phyloP scores from a whole-genome alignment of 1,140 invertebrate genomes.

The Drosophila truncata region DNA sequence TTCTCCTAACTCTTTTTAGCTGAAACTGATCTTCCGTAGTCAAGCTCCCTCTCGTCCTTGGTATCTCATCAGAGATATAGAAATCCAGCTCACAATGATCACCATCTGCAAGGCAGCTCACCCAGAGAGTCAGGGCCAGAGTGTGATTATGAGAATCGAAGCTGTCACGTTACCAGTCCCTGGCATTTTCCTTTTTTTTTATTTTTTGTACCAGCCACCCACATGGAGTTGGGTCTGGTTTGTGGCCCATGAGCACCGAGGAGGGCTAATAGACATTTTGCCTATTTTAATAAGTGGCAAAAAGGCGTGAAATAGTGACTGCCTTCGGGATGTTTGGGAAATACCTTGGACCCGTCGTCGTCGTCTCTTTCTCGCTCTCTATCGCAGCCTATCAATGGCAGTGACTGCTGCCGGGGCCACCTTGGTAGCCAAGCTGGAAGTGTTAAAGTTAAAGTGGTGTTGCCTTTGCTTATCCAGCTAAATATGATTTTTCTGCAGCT shows the following conservation, averaged over 20 bases:
- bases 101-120: constrained; percentile 31
- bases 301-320: constrained; percentile 80
- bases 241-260: constrained; percentile 4
- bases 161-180: constrained; percentile 22
- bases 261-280: constrained; percentile 77
- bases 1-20: background rate
- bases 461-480: constrained; percentile 44
- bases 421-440: constrained; percentile 40
- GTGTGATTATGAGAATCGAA: constrained; percentile 44
- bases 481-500: constrained; percentile 81
- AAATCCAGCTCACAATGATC: constrained; percentile 30
- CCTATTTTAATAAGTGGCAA: constrained; percentile 83
- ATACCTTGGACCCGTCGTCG: constrained; percentile 33
- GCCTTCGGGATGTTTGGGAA: constrained; percentile 48
- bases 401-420: constrained; percentile 40
- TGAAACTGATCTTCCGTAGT: background rate
- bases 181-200: background rate
- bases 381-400: constrained; percentile 65
- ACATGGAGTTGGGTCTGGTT: constrained; percentile 28
- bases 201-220: constrained; percentile 23
- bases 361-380: constrained; percentile 43
- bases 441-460: constrained; percentile 33
- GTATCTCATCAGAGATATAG: constrained; percentile 23
- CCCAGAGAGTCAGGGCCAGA: constrained; percentile 3
- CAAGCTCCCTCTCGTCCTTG: constrained; percentile 3